These are phyloP conservation scores for Papilio elwesi DNA, from an alignment of 2,888 invertebrate genomes.

Conservation along the genomic window DNA sequence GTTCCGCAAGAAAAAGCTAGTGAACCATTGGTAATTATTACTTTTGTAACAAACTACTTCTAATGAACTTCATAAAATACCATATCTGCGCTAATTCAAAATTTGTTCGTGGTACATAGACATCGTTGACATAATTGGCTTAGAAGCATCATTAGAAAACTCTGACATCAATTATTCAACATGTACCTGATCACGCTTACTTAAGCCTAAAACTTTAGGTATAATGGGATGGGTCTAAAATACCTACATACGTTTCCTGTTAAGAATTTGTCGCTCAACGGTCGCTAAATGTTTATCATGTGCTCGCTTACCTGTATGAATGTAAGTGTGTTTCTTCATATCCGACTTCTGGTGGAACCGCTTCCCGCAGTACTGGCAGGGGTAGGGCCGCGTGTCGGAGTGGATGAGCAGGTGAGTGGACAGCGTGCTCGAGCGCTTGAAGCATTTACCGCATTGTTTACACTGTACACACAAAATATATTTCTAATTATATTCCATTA, in stretches of 20 bases:
- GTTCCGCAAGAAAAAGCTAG: conserved; percentile 19
- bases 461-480: conserved; percentile 80
- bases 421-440: conserved; percentile 97
- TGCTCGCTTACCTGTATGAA: conserved; percentile 89
- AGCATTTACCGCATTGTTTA: conserved; percentile 98
- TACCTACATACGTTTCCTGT: no score
- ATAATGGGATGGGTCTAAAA: no score
- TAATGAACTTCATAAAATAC: not conserved
- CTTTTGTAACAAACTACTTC: conserved; percentile 11
- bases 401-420: conserved; percentile 99
- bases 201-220: no score
- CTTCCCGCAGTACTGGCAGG: conserved; percentile 99
- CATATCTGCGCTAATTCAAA: no score
- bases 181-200: no score
- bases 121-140: no score
- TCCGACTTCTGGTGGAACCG: conserved; percentile 99
- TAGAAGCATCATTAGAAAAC: no score
- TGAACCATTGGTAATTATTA: conserved; percentile 24
- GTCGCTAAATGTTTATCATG: no score
- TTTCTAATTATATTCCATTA: no score
- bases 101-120: no score
- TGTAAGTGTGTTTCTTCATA: conserved; percentile 99
- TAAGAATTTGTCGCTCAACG: no score
- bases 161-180: no score
- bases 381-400: conserved; percentile 98